Conservation (phyloP, 1,140 invertebrate genomes). For the Zeugodacus cucurbitae region DNA sequence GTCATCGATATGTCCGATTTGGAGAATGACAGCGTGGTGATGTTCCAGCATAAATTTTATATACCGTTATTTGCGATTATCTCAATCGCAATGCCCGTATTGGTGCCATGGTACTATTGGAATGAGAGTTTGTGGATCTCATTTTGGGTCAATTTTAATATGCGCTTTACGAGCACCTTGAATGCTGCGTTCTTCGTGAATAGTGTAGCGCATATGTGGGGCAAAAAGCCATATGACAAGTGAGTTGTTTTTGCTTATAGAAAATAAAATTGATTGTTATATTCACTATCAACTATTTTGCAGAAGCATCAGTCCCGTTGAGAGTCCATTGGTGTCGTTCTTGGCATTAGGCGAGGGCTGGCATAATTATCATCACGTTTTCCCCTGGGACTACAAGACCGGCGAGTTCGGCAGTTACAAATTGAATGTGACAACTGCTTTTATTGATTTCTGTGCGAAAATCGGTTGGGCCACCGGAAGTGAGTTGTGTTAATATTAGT, state of each 20-base stretch:
- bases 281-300: not conserved
- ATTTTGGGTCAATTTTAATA: slow-evolving; percentile 86
- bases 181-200: slow-evolving; percentile 95
- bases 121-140: slow-evolving; percentile 80
- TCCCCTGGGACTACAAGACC: slow-evolving; percentile 83
- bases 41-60: slow-evolving; percentile 85
- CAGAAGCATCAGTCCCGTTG: slow-evolving; percentile 79
- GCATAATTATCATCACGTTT: slow-evolving; percentile 96
- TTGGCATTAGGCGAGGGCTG: slow-evolving; percentile 85
- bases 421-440: slow-evolving; percentile 76
- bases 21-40: slow-evolving; percentile 83
- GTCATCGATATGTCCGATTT: slow-evolving; percentile 86
- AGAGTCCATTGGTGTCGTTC: slow-evolving; percentile 77
- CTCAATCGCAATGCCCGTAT: slow-evolving; percentile 82
- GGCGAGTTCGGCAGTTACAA: slow-evolving; percentile 79
- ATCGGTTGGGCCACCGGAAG: slow-evolving; percentile 82
- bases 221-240: slow-evolving; percentile 90
- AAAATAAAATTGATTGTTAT: not conserved
- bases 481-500: slow-evolving; percentile 60
- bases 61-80: slow-evolving; percentile 80
- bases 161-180: slow-evolving; percentile 83
- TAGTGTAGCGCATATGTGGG: slow-evolving; percentile 91
- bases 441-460: slow-evolving; percentile 78
- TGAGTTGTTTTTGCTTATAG: slow-evolving; percentile 59
- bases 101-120: slow-evolving; percentile 86